These are phyloP conservation scores for Taurulus bubalis DNA, from an alignment of 2,113 vertebrate genomes.

Conservation along the genomic window DNA sequence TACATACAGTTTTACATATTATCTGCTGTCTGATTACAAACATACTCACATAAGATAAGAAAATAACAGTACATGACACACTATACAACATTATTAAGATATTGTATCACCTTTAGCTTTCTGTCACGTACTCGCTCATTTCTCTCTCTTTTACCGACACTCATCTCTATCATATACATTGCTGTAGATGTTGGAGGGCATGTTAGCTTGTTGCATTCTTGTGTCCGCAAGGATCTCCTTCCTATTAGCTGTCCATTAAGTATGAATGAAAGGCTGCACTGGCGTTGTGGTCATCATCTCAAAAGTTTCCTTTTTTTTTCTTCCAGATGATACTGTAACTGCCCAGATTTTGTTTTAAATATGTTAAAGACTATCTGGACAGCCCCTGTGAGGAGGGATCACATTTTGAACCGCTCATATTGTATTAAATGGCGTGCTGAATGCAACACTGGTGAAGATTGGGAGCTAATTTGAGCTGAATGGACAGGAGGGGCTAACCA, in stretches of 20 bases:
- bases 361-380: neutral
- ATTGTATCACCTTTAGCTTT: constrained; percentile 29
- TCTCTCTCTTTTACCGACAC: constrained; percentile 1
- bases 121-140: constrained; percentile 5
- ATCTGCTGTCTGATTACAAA: constrained; percentile 36
- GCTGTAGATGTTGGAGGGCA: neutral
- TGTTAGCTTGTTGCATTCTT: neutral
- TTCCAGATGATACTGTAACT: neutral
- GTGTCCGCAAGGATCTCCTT: neutral
- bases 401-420: neutral
- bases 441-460: neutral
- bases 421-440: neutral
- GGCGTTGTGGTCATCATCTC: neutral
- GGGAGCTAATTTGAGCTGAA: neutral
- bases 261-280: neutral
- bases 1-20: constrained; percentile 24
- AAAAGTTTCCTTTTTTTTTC: neutral
- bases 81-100: constrained; percentile 33
- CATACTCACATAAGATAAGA: constrained; percentile 28
- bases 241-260: neutral
- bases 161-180: too few relatives aligned
- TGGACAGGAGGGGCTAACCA: neutral
- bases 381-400: neutral
- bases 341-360: neutral
- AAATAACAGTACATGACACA: constrained; percentile 36